phyloP scores from a whole-genome alignment of 35 echinoderm and acorn worm genomes.

The Hemicentrotus pulcherrimus region DNA sequence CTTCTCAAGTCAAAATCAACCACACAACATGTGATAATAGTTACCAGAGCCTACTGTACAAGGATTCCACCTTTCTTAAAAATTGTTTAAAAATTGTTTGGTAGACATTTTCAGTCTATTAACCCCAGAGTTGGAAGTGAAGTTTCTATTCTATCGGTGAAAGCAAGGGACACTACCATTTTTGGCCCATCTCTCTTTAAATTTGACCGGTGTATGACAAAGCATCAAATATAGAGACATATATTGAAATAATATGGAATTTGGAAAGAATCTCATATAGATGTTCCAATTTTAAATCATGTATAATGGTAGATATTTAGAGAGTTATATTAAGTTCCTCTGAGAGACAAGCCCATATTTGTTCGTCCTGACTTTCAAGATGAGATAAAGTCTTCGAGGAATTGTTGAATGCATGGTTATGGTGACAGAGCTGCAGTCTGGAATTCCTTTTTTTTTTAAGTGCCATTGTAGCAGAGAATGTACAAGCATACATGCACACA shows the following conservation, averaged over 20 bases:
- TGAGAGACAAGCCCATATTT: neutral
- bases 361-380: neutral
- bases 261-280: neutral
- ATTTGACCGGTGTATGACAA: neutral
- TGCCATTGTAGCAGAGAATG: neutral
- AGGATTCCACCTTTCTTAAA: no score
- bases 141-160: neutral
- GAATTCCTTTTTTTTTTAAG: neutral
- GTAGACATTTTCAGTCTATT: no score
- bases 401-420: neutral
- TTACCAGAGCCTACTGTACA: no score
- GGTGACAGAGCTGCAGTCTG: neutral
- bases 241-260: no score
- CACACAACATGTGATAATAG: neutral
- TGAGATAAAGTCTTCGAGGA: neutral
- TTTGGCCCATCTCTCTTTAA: neutral
- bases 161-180: neutral
- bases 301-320: neutral
- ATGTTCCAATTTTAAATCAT: neutral
- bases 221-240: neutral
- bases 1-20: neutral
- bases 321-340: neutral
- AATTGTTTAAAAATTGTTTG: no score
- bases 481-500: neutral
- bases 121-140: neutral